Evolutionary conservation across 2,797 vertebrate species (phyloP), one percentile per base, ranked within the genome.

Genomic region (Myiotriccus ornatus): DNA sequence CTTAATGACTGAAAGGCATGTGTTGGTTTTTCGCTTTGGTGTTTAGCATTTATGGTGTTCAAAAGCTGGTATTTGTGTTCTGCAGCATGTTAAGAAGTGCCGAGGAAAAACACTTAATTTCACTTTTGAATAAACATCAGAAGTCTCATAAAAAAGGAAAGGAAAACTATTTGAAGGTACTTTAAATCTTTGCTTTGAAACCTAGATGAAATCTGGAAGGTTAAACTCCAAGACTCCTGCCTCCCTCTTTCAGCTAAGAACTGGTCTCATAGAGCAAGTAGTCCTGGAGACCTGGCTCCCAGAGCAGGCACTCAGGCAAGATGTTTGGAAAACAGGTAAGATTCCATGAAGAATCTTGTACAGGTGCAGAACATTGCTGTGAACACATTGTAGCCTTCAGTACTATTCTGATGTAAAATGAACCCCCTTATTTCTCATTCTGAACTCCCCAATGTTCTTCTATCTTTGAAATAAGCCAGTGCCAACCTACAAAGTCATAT

Each of bases 81-180:
- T 16, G 23, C 76, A 34, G 53, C 30, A 20, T 68, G 79, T 78
- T 84, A 62, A 65, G 73, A 71, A 91, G 35, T 37, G 43, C 41
- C 1, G 3, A 56, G 73, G 39, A 70, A 91, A 96, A 94, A 92
- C 7, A 89, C 92, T 84, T 78, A 27, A 80, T 86, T 88, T 90
- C 27, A 47, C 50, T 88, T 94, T 57, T 68, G 65, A 94, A 73
- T 71, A 93, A 91, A 84, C 76, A 88, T 46, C 79, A 59, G 24
- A 88, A 88, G 23, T 78, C 39, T 68, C n/a, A 62, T 50, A 44
- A 78, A 75, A 30, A 70, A 53, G 46, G 30, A 52, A 87, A 76
- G 69, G 10, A 76, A 90, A 93, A 69, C 37, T 74, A 43, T 68
- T 28, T 86, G 46, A 84, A 93, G 76, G 50, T 32, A 35, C 71